Evolutionary conservation across 2,888 invertebrate genomes (phyloP).

Genomic region (Meiosimyza platycephala): DNA sequence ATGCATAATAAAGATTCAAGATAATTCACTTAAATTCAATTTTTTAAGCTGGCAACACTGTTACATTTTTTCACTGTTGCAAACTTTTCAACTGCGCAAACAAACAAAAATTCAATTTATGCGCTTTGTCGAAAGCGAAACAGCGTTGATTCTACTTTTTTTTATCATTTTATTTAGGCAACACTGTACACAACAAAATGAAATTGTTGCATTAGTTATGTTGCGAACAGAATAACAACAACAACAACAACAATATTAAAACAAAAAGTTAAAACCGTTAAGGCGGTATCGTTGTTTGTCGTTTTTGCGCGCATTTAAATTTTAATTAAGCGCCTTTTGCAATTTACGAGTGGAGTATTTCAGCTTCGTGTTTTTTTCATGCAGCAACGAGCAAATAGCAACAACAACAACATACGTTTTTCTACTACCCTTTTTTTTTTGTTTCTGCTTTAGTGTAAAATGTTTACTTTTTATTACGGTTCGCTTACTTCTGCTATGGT

Average conservation of each 20-base stretch:
- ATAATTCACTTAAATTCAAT: too few species aligned
- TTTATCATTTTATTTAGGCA: background rate
- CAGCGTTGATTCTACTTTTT: background rate
- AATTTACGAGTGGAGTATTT: slow-evolving; percentile 21
- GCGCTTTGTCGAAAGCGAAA: slow-evolving; percentile 1
- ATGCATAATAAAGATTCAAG: too few species aligned
- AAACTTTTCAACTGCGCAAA: slow-evolving; percentile 5
- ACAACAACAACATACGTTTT: slow-evolving; percentile 10
- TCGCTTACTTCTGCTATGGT: background rate
- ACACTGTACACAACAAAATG: slow-evolving; percentile 5
- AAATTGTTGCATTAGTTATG: background rate
- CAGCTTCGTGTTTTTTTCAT: too few species aligned
- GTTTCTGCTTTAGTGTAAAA: background rate
- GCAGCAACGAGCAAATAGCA: background rate
- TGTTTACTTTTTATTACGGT: background rate
- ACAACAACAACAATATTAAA: background rate
- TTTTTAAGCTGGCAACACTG: background rate
- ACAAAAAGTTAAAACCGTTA: slow-evolving; percentile 5
- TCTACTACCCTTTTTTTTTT: background rate
- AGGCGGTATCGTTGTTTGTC: slow-evolving; percentile 15
- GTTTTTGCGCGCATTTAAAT: slow-evolving; percentile 38
- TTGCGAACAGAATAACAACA: background rate
- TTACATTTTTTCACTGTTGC: background rate
- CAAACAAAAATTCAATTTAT: slow-evolving; percentile 18
- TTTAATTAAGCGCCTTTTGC: slow-evolving; percentile 41